Percentiles rank a stretch among this genome's conserved stretches.
Evolutionary conservation across 2,113 vertebrate genomes (phyloP).

Genomic region (Lasiurus borealis): DNA sequence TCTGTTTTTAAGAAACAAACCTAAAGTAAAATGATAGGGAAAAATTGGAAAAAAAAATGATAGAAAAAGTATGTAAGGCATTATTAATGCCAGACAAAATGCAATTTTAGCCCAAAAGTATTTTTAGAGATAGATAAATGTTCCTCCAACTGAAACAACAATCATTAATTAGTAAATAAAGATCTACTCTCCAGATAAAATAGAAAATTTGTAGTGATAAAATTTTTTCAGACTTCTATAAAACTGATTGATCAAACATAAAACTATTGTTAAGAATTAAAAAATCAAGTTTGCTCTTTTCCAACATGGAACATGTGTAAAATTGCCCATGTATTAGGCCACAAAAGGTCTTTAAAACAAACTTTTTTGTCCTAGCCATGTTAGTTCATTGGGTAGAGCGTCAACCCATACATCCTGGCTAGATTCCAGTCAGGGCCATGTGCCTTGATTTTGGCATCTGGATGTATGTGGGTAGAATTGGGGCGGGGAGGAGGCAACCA

Average conservation of each 20-base stretch:
- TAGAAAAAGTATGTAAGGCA: conserved; percentile 38
- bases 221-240: not conserved
- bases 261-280: not conserved
- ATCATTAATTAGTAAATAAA: not conserved
- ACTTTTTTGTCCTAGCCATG: not conserved
- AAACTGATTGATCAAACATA: conserved; percentile 18
- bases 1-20: conserved; percentile 24
- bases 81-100: conserved; percentile 20
- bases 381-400: too few species aligned
- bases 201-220: conserved; percentile 19
- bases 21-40: conserved; percentile 44
- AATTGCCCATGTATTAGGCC: conserved; percentile 8
- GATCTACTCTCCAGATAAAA: not conserved
- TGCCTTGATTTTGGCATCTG: too few species aligned
- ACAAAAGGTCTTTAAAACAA: conserved; percentile 21
- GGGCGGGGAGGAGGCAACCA: too few species aligned
- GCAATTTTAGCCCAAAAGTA: conserved; percentile 1
- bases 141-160: not conserved
- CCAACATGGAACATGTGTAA: not conserved
- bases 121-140: conserved; percentile 45
- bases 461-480: too few species aligned
- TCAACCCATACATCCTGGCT: too few species aligned
- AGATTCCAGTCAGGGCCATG: too few species aligned
- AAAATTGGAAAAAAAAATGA: not conserved
- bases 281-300: conserved; percentile 13